Evolutionary conservation across 2,888 invertebrate species (phyloP), one percentile per base, ranked within the genome.

Genomic region (Cordilura impudica): DNA sequence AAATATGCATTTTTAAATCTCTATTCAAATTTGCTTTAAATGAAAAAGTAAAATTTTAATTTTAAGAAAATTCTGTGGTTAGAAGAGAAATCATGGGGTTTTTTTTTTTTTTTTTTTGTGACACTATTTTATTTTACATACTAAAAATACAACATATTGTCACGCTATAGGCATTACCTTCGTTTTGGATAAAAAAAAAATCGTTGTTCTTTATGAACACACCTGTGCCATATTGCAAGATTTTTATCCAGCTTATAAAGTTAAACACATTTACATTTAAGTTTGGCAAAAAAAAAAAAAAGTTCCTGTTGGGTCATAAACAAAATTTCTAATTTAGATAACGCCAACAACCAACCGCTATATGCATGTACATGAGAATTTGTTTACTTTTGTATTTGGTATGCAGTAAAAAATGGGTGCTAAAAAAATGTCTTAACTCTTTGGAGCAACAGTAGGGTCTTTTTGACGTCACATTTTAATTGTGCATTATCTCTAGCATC

Each of bases 231-330:
- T 47, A 19, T 47, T 47, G 6, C 18, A 18, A 47, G 47, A 47
- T 47, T 19, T 47, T 47, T 19, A 39, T 39, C 35, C n/a, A 3
- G 35, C 35, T 39, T 39, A 1, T n/a, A 10, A 39, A 39, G 35
- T 4, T 39, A 4, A 39, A 39, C 35, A 39, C n/a, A n/a, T n/a
- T 39, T 39, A 39, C 12, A n/a, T 39, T 39, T 39, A 29, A 29
- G 29, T 29, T 29, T 10, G 35, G 2, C n/a, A 39, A 39, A 39
- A 39, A 1, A 47, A 1, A 47, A 19, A 47, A 47, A 47, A 19
- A 19, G 47, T 47, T 47, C 47, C 47, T 47, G 47, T 8, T 47
- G 47, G 47, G 47, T 47, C 47, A 47, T 47, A 47, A 47, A 47
- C 47, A 47, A 19, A 47, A 18, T 18, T 47, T 18, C 18, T 8